Evolutionary conservation across 2,797 vertebrate species (phyloP).

Genomic region (Premnoplex brunnescens): DNA sequence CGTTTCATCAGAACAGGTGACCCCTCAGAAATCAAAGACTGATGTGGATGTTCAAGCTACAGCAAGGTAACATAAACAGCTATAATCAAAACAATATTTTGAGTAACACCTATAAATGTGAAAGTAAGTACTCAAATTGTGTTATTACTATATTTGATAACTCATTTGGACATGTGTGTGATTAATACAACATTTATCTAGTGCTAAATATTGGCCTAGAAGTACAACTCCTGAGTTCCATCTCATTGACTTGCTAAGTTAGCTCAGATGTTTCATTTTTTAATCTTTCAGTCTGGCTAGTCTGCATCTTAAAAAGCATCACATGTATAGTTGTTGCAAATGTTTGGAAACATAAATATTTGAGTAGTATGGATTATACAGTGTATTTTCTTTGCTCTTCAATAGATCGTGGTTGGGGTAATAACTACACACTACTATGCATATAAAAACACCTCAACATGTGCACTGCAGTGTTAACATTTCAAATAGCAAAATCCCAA

Average conservation of each 20-base stretch:
- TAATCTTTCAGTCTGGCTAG: background rate
- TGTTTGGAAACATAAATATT: background rate
- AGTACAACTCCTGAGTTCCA: background rate
- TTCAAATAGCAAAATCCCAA: background rate
- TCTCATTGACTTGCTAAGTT: background rate
- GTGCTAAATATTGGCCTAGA: background rate
- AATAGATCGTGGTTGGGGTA: background rate
- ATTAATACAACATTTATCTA: background rate
- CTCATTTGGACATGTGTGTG: background rate
- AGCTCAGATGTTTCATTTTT: background rate
- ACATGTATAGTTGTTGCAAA: background rate
- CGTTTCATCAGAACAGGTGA: conserved; percentile 18
- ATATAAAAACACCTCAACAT: background rate
- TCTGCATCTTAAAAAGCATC: background rate
- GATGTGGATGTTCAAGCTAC: conserved; percentile 18
- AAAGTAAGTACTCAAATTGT: background rate
- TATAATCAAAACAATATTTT: background rate
- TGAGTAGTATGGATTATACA: background rate
- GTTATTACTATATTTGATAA: background rate
- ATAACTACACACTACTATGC: background rate
- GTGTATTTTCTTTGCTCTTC: background rate
- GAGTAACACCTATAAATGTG: background rate
- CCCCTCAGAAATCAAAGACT: conserved; percentile 5
- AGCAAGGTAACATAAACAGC: conserved; percentile 59
- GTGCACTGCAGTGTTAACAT: background rate